Evolutionary conservation across 2,888 invertebrate genomes (phyloP).

Genomic region (Leptinotarsa peninsularis): DNA sequence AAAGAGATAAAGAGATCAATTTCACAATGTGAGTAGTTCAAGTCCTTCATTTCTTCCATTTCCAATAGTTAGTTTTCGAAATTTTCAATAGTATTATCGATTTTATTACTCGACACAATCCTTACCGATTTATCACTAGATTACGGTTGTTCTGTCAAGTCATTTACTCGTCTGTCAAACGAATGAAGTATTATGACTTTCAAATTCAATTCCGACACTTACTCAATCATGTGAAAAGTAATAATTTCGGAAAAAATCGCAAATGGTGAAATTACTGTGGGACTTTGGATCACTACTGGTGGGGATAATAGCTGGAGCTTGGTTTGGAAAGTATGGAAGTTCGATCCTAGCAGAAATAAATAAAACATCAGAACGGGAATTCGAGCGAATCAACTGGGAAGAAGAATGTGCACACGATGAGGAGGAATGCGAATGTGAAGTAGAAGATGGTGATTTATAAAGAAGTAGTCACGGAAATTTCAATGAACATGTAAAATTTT

Average conservation of each 20-base stretch:
- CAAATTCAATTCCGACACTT: slow-evolving; percentile 8
- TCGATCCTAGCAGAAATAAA: slow-evolving; percentile 33
- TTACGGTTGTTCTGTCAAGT: neutral
- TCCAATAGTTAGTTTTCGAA: neutral
- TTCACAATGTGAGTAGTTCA: neutral
- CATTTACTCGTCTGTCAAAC: slow-evolving; percentile 1
- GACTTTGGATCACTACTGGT: slow-evolving; percentile 47
- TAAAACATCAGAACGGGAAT: slow-evolving; percentile 29
- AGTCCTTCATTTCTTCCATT: neutral
- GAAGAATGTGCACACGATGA: slow-evolving; percentile 40
- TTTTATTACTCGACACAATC: too few species aligned
- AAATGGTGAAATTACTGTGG: slow-evolving; percentile 51
- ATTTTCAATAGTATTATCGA: neutral
- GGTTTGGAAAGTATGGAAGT: slow-evolving; percentile 48
- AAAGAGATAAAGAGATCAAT: too few species aligned
- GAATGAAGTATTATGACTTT: neutral
- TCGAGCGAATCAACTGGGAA: slow-evolving; percentile 40
- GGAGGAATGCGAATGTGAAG: slow-evolving; percentile 40
- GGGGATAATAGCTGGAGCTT: slow-evolving; percentile 45
- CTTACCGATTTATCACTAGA: too few species aligned
- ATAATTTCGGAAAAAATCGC: slow-evolving; percentile 9
- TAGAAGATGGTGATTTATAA: slow-evolving; percentile 29
- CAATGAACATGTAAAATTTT: neutral
- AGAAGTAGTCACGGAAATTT: neutral
- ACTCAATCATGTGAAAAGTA: slow-evolving; percentile 15